phyloP scores from a whole-genome alignment of 1,140 invertebrate genomes.

The Arctopsyche grandis region DNA sequence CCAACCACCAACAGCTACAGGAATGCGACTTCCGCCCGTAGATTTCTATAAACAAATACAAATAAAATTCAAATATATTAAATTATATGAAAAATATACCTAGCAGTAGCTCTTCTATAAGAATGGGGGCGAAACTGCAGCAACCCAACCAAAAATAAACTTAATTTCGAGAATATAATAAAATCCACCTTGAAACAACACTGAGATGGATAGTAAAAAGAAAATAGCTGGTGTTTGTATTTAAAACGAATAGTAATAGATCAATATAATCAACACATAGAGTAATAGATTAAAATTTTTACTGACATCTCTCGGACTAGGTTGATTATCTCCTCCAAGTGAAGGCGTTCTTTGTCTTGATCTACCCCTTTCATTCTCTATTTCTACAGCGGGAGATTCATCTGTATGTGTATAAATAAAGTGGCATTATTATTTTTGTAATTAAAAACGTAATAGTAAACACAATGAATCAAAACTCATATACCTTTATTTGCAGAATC shows the following conservation, averaged over 20 bases:
- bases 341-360: constrained; percentile 51
- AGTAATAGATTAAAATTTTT: not conserved
- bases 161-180: too few species aligned
- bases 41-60: constrained; percentile 55
- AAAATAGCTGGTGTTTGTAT: too few species aligned
- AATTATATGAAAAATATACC: not conserved
- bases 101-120: constrained; percentile 4
- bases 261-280: too few species aligned
- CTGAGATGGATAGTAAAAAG: not conserved
- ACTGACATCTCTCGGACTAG: constrained; percentile 50
- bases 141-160: too few species aligned
- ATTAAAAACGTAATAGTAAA: too few species aligned
- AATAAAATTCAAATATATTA: not conserved
- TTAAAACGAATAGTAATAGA: too few species aligned
- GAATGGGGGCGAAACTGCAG: too few species aligned
- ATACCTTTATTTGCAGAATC: constrained; percentile 56
- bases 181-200: not conserved
- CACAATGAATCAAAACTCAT: too few species aligned
- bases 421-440: too few species aligned
- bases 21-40: constrained; percentile 56
- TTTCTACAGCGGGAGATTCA: not conserved
- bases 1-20: constrained; percentile 59
- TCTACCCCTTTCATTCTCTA: constrained; percentile 41
- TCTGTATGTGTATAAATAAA: constrained; percentile 18
- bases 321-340: constrained; percentile 49